Percentiles rank a stretch among this genome's conserved stretches.
Evolutionary conservation across 2,888 invertebrate genomes (phyloP).

Genomic region (Hoplodrina blanda): DNA sequence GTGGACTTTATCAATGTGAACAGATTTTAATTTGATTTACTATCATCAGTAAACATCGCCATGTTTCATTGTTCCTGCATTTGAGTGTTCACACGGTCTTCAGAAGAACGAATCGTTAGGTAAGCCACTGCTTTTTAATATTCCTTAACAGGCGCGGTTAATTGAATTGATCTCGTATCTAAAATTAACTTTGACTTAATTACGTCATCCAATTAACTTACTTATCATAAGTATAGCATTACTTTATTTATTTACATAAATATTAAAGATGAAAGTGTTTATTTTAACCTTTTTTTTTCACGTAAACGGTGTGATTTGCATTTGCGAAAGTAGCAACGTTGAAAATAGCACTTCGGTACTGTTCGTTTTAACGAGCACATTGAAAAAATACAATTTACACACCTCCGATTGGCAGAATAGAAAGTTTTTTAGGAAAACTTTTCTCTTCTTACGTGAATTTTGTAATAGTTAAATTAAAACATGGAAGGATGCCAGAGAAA

Average conservation of each 20-base stretch:
- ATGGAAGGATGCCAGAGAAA: constrained; percentile 39
- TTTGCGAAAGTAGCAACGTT: constrained; percentile 59
- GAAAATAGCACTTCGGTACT: constrained; percentile 25
- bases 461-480: constrained; percentile 3
- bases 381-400: constrained; percentile 32
- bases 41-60: constrained; percentile 64
- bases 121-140: constrained; percentile 70
- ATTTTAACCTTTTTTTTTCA: constrained; percentile 41
- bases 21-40: constrained; percentile 67
- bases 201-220: constrained; percentile 36
- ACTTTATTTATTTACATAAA: constrained; percentile 49
- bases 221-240: constrained; percentile 28
- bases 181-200: constrained; percentile 34
- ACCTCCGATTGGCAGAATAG: constrained; percentile 34
- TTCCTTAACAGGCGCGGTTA: constrained; percentile 24
- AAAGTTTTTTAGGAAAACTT: constrained; percentile 23
- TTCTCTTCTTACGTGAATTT: constrained; percentile 16
- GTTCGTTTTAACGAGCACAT: constrained; percentile 26
- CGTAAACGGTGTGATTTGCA: constrained; percentile 51
- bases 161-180: constrained; percentile 42
- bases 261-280: constrained; percentile 56
- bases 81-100: constrained; percentile 75
- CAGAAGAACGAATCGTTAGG: constrained; percentile 71
- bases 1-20: constrained; percentile 65
- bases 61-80: constrained; percentile 74